Percentiles rank a stretch among this genome's conserved stretches.
Conservation (phyloP, 2,888 invertebrate genomes). For the Cinara cedri region DNA sequence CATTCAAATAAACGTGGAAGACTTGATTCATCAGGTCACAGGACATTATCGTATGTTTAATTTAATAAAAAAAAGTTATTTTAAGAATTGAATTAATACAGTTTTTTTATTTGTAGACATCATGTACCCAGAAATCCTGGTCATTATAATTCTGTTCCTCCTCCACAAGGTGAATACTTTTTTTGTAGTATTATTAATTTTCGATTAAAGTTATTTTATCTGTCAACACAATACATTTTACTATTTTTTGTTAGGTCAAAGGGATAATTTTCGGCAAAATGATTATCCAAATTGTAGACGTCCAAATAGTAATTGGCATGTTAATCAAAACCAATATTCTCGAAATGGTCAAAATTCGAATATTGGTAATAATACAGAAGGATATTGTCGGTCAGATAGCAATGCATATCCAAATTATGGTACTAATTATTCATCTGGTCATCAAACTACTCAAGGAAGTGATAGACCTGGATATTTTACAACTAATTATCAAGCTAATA, state of each 20-base stretch:
- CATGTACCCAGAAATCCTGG: conserved; percentile 62
- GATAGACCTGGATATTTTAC: conserved; percentile 48
- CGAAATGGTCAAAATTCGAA: conserved; percentile 12
- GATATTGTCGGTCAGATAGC: conserved; percentile 19
- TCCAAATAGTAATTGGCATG: conserved; percentile 36
- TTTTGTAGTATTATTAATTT: not conserved
- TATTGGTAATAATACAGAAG: not conserved
- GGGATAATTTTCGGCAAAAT: conserved; percentile 38
- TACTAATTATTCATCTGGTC: conserved; percentile 15
- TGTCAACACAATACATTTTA: not conserved
- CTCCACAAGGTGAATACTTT: conserved; percentile 54
- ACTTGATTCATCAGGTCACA: conserved; percentile 74
- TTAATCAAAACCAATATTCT: conserved; percentile 37
- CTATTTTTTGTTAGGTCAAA: conserved; percentile 16
- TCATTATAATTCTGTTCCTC: conserved; percentile 61
- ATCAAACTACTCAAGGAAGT: not conserved
- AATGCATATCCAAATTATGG: conserved; percentile 40
- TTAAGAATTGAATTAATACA: not conserved
- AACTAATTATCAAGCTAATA: conserved; percentile 24
- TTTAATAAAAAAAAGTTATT: not conserved
- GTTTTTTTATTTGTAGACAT: conserved; percentile 61
- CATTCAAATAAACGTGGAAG: conserved; percentile 71
- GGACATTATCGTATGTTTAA: conserved; percentile 71
- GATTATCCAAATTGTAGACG: conserved; percentile 13
- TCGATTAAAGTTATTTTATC: not conserved